Conservation (phyloP, 2,888 invertebrate genomes). For the Cantharis rufa region DNA sequence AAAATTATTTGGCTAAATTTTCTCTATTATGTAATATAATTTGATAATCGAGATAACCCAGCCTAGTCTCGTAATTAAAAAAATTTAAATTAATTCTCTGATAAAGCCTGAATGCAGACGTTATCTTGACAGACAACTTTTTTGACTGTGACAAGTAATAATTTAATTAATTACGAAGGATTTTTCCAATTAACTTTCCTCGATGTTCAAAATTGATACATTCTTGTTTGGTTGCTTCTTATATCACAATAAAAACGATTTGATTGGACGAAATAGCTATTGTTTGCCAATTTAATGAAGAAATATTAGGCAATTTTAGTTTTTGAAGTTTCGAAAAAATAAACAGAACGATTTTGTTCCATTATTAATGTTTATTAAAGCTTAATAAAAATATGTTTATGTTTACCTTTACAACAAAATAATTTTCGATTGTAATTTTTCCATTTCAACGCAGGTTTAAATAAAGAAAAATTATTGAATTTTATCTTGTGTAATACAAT, state of each 20-base stretch:
- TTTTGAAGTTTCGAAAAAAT: background rate
- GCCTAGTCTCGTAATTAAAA: background rate
- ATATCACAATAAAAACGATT: background rate
- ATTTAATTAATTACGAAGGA: background rate
- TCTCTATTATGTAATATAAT: background rate
- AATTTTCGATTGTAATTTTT: background rate
- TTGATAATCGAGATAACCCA: background rate
- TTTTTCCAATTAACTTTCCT: background rate
- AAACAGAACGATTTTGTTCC: background rate
- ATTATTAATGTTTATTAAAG: background rate
- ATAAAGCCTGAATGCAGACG: background rate
- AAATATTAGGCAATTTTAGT: background rate
- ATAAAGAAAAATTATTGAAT: background rate
- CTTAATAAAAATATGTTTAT: background rate
- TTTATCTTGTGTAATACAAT: no score
- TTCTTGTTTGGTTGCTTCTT: background rate
- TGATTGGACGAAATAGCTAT: background rate
- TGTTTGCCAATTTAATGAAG: background rate
- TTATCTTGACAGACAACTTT: background rate
- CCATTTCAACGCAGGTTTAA: background rate
- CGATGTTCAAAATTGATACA: background rate
- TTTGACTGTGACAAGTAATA: background rate
- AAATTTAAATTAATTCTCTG: background rate
- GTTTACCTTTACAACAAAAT: background rate
- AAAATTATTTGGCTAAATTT: background rate